Conservation (phyloP, 2,113 vertebrate genomes). For the Calidris pugnax region DNA sequence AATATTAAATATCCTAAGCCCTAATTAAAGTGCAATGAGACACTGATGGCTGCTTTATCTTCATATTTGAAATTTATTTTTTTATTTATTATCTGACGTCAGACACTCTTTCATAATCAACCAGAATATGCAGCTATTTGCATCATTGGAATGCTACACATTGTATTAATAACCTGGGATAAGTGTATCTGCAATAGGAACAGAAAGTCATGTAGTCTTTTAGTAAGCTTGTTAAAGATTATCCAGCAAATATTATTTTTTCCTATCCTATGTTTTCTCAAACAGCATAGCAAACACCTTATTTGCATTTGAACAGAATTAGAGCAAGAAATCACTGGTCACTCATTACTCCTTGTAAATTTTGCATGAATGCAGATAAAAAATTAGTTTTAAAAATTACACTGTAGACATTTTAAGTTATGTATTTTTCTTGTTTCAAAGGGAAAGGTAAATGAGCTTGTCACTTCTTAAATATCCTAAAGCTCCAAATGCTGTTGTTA, state of each 20-base stretch:
- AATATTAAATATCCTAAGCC: conserved; percentile 20
- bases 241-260: conserved; percentile 1
- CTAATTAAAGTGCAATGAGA: conserved; percentile 38
- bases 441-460: background rate
- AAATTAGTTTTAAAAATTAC: background rate
- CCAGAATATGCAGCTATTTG: background rate
- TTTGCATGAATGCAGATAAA: background rate
- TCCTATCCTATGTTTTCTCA: background rate
- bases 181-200: background rate
- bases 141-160: conserved; percentile 3
- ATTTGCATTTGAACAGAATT: conserved; percentile 38
- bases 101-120: background rate
- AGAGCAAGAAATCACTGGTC: background rate
- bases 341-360: conserved; percentile 25
- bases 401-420: background rate
- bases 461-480: background rate
- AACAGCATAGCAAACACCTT: background rate
- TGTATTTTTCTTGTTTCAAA: background rate
- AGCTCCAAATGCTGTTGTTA: background rate
- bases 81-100: background rate
- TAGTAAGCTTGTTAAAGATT: background rate
- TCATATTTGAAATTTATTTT: background rate
- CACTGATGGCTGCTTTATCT: background rate
- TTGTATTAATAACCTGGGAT: background rate
- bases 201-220: background rate